Evolutionary conservation across 2,888 invertebrate species (phyloP), one percentile per base, ranked within the genome.

Genomic region (Tiliacea citrago): DNA sequence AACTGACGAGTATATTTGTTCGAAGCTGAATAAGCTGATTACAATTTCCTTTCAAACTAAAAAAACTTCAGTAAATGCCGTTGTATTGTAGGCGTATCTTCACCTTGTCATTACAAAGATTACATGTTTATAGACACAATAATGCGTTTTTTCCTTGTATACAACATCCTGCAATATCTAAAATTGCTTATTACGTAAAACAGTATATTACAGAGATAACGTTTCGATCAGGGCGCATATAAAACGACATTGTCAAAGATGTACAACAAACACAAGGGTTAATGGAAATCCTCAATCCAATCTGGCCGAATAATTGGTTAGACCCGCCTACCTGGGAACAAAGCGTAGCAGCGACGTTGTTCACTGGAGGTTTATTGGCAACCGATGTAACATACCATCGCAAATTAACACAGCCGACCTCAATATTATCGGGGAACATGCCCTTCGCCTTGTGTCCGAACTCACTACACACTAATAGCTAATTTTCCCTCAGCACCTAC

Each of bases 361-460:
- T 91, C 91, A 86, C 82, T 87, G 87, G 45, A 81, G 91, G 90
- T 93, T 93, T 93, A 93, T 94, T 93, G 93, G 91, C 88, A 88
- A 89, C 90, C 89, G 79, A 88, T 88, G 91, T 91, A 89, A 91
- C 91, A 91, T 91, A 91, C 89, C 91, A 91, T 91, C 88, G 90
- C 92, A 92, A 93, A 93, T 94, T 94, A 93, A 92, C 94, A 92
- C 90, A 86, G 82, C 86, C 86, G 88, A 90, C 90, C 91, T 89
- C 92, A 91, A 90, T 92, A 92, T 91, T 90, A 92, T 91, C 89
- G 88, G 85, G 84, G 88, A 91, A 91, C 91, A 88, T 86, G 63
- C 89, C 88, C 87, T 87, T 88, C 78, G 88, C 86, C 88, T 88
- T 82, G 83, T 81, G 88, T 88, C 86, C 85, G 79, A 86, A 85